Conservation (phyloP, 2,797 vertebrate genomes). For the Masticophis lateralis region DNA sequence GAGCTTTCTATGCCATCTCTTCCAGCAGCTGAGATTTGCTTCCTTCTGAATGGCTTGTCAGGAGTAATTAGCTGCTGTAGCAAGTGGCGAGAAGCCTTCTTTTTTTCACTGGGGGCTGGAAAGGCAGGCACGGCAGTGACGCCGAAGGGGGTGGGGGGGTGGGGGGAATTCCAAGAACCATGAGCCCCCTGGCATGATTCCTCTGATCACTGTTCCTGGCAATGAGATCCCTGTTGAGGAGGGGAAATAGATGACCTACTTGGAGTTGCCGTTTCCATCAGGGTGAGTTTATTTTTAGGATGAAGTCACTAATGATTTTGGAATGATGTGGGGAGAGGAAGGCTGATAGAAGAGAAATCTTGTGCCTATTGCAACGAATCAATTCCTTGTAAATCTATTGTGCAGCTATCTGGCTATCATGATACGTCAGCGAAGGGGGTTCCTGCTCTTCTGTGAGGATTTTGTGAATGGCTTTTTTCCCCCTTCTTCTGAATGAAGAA, state of each 20-base stretch:
- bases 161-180: conserved; percentile 43
- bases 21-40: conserved; percentile 78
- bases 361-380: not conserved
- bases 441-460: not conserved
- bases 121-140: not conserved
- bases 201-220: conserved; percentile 41
- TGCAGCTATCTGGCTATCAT: not conserved
- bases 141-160: conserved; percentile 36
- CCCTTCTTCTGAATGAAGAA: not conserved
- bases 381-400: not conserved
- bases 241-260: conserved; percentile 68
- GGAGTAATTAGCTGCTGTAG: conserved; percentile 75
- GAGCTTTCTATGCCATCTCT: conserved; percentile 75
- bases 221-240: conserved; percentile 66
- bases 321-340: conserved; percentile 18
- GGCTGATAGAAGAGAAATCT: conserved; percentile 15
- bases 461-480: not conserved
- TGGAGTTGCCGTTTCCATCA: conserved; percentile 54
- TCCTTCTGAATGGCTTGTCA: conserved; percentile 73
- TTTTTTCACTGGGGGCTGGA: conserved; percentile 57
- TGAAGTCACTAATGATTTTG: conserved; percentile 47
- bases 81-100: conserved; percentile 52
- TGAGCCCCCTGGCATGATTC: conserved; percentile 64
- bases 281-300: conserved; percentile 70
- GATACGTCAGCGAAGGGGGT: not conserved